phyloP scores from a whole-genome alignment of 2,113 vertebrate species.

The Orthonyx spaldingii region DNA sequence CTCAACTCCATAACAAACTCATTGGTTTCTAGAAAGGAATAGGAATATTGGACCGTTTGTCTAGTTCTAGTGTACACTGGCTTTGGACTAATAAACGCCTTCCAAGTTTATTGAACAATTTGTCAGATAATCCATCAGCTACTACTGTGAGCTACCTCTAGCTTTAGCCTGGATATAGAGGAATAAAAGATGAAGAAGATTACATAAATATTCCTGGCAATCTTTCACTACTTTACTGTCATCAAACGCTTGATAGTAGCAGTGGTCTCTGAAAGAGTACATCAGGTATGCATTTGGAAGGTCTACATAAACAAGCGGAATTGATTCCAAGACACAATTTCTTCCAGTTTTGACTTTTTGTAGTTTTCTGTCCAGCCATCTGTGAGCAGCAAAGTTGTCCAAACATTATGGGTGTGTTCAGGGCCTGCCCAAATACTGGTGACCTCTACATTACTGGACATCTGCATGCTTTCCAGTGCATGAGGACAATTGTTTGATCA shows the following conservation, averaged over 20 bases:
- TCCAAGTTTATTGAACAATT: constrained; percentile 28
- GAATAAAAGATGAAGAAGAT: background rate
- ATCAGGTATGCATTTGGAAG: background rate
- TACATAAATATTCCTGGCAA: background rate
- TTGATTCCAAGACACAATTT: background rate
- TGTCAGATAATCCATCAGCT: background rate
- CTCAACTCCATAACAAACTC: constrained; percentile 8
- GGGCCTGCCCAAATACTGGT: background rate
- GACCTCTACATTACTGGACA: background rate
- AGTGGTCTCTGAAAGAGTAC: background rate
- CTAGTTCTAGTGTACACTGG: background rate
- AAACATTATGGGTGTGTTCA: rapidly evolving
- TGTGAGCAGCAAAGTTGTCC: background rate
- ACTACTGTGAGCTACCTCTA: background rate
- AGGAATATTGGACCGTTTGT: background rate
- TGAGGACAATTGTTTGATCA: background rate
- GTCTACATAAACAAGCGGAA: background rate
- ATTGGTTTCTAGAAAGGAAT: background rate
- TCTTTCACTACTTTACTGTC: background rate
- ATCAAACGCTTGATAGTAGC: background rate
- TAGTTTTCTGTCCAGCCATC: background rate
- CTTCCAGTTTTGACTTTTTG: background rate
- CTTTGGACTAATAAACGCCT: background rate
- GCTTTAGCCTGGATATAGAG: background rate
- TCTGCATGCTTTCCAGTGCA: background rate